Percentiles rank a stretch among this genome's conserved stretches.
These are phyloP conservation scores for Champsocephalus esox DNA, from an alignment of 2,797 vertebrate species.

Conservation along the genomic window DNA sequence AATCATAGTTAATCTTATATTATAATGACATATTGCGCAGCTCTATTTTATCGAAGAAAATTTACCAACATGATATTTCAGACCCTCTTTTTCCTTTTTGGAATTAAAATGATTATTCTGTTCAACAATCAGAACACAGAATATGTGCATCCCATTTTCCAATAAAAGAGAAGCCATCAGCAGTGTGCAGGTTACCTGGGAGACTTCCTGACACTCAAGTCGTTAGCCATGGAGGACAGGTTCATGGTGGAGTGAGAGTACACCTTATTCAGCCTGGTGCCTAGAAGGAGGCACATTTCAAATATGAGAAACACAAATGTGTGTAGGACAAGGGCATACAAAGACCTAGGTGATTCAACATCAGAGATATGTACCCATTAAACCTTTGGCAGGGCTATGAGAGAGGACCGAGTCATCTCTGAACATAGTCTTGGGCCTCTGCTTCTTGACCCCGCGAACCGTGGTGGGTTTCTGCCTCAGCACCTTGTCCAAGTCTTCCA, in stretches of 20 bases:
- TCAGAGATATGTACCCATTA: slow-evolving; percentile 83
- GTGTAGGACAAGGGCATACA: not conserved
- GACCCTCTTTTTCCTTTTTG: too few species aligned
- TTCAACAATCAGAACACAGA: not conserved
- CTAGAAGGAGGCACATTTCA: slow-evolving; percentile 65
- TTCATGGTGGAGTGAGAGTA: slow-evolving; percentile 95
- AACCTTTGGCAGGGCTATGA: slow-evolving; percentile 89
- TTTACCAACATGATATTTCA: too few species aligned
- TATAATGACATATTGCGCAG: too few species aligned
- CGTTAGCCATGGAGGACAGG: slow-evolving; percentile 90
- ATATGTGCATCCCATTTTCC: not conserved
- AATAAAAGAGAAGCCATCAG: not conserved
- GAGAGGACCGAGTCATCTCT: slow-evolving; percentile 91
- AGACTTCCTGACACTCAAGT: slow-evolving; percentile 87
- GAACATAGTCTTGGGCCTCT: slow-evolving; percentile 91
- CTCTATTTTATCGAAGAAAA: too few species aligned
- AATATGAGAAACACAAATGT: slow-evolving; percentile 3
- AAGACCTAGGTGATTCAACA: not conserved
- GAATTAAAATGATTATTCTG: not conserved
- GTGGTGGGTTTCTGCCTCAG: slow-evolving; percentile 89
- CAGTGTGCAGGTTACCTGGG: slow-evolving; percentile 77
- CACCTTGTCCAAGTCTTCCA: slow-evolving; percentile 94
- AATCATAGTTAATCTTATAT: not conserved
- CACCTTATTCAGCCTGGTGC: slow-evolving; percentile 89
- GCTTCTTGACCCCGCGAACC: slow-evolving; percentile 86